Base-by-base conservation (phyloP, 2,888 invertebrate genomes). In the Sarcophaga rosellei region DNA sequence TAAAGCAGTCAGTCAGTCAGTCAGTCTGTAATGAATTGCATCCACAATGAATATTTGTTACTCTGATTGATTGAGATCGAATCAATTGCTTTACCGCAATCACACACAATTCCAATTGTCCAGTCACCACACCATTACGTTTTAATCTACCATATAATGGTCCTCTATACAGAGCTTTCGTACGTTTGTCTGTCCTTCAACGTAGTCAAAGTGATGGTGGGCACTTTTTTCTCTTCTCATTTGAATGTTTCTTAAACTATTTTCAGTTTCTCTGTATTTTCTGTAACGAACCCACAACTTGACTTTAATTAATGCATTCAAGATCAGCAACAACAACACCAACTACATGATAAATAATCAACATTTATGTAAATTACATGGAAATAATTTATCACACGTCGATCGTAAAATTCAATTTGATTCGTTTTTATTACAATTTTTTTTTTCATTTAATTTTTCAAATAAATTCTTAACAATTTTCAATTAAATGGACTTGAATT, bases 341-440 rank as follows among this genome's bases (percentile, higher is more conserved):
- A 65, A 73, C 17, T 20, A 66, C 35, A 68, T 35, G 35, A 2
- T 35, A 35, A 35, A 35, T 35, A 35, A 35, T 66, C 47, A 11
- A 47, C 91, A 90, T 91, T 91, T 91, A 91, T 91, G 91, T 90
- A 91, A 91, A 91, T 91, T 90, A 89, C 89, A 91, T 91, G 89
- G 89, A 91, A 91, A 91, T 91, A 91, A 91, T 91, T 91, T 91
- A 91, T 91, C 91, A 91, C 91, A 90, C 90, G 90, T 91, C 90
- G 87, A 83, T 85, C 77, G 88, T 84, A 80, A 82, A 86, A 86
- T 85, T 85, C 85, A 85, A 87, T 88, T 87, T 73, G 73, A 77
- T 47, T 84, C 53, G 74, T 69, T 84, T 73, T 81, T 69, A 61
- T 74, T 35, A 35, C 2, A 35, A 35, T 8, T 35, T 35, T 35